Conservation (phyloP, 2,888 invertebrate genomes). For the Syrista parreyssii region DNA sequence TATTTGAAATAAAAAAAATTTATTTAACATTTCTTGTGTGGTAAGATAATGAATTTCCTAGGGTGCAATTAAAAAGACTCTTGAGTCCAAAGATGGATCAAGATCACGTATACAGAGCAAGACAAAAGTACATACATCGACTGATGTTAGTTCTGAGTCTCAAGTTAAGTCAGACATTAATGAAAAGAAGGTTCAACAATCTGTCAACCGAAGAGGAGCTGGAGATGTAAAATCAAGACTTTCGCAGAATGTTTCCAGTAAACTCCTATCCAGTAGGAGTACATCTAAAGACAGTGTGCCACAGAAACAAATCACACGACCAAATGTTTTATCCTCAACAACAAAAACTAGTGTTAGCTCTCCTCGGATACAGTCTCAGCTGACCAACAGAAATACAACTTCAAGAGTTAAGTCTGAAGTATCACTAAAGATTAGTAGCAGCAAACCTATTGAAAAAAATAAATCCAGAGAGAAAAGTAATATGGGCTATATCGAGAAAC, state of each 20-base stretch:
- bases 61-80: slow-evolving; percentile 41
- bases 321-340: neutral
- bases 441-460: slow-evolving; percentile 3
- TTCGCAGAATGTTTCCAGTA: slow-evolving; percentile 6
- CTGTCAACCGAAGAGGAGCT: slow-evolving; percentile 2
- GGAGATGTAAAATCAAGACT: slow-evolving; percentile 10
- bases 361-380: slow-evolving; percentile 2
- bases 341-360: slow-evolving; percentile 8
- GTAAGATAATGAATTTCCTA: slow-evolving; percentile 17
- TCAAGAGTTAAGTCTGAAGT: slow-evolving; percentile 8
- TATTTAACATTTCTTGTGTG: neutral
- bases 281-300: slow-evolving; percentile 5
- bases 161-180: neutral
- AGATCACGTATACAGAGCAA: slow-evolving; percentile 23
- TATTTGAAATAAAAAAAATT: neutral
- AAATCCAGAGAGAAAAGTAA: slow-evolving; percentile 27
- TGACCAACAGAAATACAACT: slow-evolving; percentile 5
- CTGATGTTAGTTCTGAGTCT: slow-evolving; percentile 4
- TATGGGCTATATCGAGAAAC: slow-evolving; percentile 44
- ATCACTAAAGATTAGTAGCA: neutral
- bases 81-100: slow-evolving; percentile 18
- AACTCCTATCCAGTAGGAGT: neutral
- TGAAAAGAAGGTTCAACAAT: slow-evolving; percentile 7
- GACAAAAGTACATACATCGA: slow-evolving; percentile 5
- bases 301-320: neutral